Evolutionary conservation across 1,140 invertebrate genomes (phyloP).

Genomic region (Danaus plexippus): DNA sequence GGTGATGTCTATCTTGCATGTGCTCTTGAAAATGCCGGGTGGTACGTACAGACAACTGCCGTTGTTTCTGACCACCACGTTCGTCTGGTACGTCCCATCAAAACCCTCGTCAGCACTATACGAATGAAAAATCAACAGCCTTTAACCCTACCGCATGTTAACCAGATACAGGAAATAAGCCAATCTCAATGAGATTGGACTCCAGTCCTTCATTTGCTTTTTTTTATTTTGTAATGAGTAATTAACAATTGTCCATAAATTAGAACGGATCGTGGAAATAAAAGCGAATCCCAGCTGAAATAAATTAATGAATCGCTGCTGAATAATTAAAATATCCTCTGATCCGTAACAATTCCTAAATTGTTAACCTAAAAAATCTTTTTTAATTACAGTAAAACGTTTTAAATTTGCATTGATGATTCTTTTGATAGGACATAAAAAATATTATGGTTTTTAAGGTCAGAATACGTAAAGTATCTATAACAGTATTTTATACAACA

Average conservation of each 20-base stretch:
- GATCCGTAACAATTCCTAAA: slow-evolving; percentile 28
- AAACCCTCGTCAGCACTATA: slow-evolving; percentile 97
- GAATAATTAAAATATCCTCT: slow-evolving; percentile 26
- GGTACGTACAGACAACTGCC: slow-evolving; percentile 97
- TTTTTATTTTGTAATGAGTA: too few species aligned
- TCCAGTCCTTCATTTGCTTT: too few species aligned
- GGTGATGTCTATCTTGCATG: slow-evolving; percentile 99
- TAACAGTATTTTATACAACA: slow-evolving; percentile 15
- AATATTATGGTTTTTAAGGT: slow-evolving; percentile 17
- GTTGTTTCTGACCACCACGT: slow-evolving; percentile 96
- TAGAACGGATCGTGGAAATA: slow-evolving; percentile 5
- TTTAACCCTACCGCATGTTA: slow-evolving; percentile 2
- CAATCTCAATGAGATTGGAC: too few species aligned
- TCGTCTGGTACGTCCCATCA: slow-evolving; percentile 97
- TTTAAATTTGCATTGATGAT: slow-evolving; percentile 20
- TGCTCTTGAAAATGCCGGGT: slow-evolving; percentile 98
- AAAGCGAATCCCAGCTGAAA: slow-evolving; percentile 14
- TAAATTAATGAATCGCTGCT: slow-evolving; percentile 26
- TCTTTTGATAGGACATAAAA: slow-evolving; percentile 16
- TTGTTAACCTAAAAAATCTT: slow-evolving; percentile 24
- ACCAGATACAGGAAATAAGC: not conserved
- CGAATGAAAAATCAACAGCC: slow-evolving; percentile 28
- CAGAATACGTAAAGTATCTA: slow-evolving; percentile 11
- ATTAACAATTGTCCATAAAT: not conserved
- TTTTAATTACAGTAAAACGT: slow-evolving; percentile 19